phyloP scores from a whole-genome alignment of 2,113 vertebrate species.

The Merops nubicus region DNA sequence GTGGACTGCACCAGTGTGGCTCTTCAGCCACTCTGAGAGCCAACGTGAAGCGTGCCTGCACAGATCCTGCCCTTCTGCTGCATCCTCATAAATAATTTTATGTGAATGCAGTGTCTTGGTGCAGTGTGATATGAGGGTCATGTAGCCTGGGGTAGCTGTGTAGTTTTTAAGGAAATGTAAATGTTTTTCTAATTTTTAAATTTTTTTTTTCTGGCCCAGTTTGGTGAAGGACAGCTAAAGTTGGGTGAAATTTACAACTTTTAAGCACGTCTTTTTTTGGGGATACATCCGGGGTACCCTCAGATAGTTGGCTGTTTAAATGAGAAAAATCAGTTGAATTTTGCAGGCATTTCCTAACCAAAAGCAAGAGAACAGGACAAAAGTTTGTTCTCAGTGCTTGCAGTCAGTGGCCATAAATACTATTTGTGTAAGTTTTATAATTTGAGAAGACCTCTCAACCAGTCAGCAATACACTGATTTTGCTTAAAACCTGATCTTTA shows the following conservation, averaged over 20 bases:
- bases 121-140: accelerated
- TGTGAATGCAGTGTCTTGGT: background rate
- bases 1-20: background rate
- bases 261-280: background rate
- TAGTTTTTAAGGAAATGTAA: background rate
- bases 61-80: background rate
- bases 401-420: background rate
- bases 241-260: background rate
- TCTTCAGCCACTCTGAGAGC: background rate
- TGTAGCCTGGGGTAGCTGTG: background rate
- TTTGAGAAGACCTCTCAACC: background rate
- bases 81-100: background rate
- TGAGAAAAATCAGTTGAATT: background rate
- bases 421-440: background rate
- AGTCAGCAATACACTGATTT: background rate
- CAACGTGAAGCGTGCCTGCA: background rate
- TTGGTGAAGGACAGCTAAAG: background rate
- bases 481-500: background rate
- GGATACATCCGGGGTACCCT: background rate
- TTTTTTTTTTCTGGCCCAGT: background rate
- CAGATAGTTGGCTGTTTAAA: background rate
- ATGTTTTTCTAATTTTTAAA: background rate
- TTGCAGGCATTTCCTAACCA: background rate
- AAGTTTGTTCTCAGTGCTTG: background rate
- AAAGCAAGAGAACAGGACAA: background rate